These are phyloP conservation scores for Arizona elegans DNA, from an alignment of 2,113 vertebrate genomes.

Conservation along the genomic window DNA sequence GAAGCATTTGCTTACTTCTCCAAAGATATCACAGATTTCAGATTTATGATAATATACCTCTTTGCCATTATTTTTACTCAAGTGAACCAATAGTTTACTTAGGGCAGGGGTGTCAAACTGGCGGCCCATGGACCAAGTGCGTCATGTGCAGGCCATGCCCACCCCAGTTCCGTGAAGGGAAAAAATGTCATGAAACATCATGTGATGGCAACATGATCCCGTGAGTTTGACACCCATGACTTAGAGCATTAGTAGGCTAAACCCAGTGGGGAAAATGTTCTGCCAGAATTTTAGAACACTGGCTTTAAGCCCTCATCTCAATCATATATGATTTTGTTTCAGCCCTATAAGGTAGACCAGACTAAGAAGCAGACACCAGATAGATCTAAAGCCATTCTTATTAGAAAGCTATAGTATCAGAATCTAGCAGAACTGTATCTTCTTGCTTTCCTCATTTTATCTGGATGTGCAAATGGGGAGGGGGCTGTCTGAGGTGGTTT, in stretches of 20 bases:
- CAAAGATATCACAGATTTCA: background rate
- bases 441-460: background rate
- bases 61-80: background rate
- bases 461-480: background rate
- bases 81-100: background rate
- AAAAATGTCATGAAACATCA: too few species aligned
- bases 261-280: background rate
- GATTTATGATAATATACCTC: background rate
- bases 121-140: too few species aligned
- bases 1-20: background rate
- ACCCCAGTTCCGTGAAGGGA: too few species aligned
- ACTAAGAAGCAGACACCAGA: background rate
- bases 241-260: background rate
- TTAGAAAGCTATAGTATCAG: background rate
- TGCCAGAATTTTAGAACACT: background rate
- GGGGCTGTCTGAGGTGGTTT: background rate
- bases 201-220: too few species aligned
- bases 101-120: background rate
- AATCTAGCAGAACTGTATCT: background rate
- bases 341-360: background rate
- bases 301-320: background rate
- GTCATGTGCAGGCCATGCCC: too few species aligned
- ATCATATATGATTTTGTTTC: background rate
- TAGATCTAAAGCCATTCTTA: background rate
- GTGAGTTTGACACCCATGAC: background rate